phyloP scores from a whole-genome alignment of 2,888 invertebrate genomes.

The Megalurothrips usitatus region DNA sequence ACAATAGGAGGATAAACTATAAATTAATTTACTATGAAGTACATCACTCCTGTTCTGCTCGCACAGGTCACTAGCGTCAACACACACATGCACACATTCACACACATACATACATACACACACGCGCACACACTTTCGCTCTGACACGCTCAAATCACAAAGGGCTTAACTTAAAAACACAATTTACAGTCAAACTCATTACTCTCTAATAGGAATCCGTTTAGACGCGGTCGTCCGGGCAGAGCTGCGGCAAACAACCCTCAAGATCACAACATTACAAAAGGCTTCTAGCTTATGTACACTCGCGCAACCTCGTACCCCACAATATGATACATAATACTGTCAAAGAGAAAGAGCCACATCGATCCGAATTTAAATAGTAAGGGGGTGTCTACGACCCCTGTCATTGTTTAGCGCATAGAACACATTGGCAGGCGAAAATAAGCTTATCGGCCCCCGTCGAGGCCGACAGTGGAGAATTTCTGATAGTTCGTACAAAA shows the following conservation, averaged over 20 bases:
- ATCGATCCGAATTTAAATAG: slow-evolving; percentile 16
- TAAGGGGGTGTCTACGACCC: neutral
- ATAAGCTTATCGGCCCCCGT: neutral
- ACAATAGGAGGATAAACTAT: slow-evolving; percentile 19
- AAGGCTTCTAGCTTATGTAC: slow-evolving; percentile 13
- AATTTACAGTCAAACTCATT: slow-evolving; percentile 15
- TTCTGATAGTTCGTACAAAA: neutral
- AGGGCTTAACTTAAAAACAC: slow-evolving; percentile 23
- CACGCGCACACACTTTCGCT: neutral
- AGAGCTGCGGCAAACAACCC: neutral
- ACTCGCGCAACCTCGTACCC: neutral
- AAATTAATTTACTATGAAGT: slow-evolving; percentile 24
- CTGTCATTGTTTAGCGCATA: neutral
- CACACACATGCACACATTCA: neutral
- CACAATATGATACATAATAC: neutral
- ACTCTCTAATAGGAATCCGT: slow-evolving; percentile 23
- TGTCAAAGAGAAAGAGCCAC: neutral
- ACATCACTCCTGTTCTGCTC: slow-evolving; percentile 16
- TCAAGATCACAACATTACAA: slow-evolving; percentile 2
- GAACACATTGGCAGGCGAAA: neutral
- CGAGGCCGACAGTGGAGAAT: too few relatives aligned
- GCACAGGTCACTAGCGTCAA: neutral
- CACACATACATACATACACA: neutral
- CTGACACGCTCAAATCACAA: slow-evolving; percentile 3
- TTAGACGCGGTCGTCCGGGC: neutral